Conservation (phyloP, 2,113 vertebrate genomes). For the Papio anubis region DNA sequence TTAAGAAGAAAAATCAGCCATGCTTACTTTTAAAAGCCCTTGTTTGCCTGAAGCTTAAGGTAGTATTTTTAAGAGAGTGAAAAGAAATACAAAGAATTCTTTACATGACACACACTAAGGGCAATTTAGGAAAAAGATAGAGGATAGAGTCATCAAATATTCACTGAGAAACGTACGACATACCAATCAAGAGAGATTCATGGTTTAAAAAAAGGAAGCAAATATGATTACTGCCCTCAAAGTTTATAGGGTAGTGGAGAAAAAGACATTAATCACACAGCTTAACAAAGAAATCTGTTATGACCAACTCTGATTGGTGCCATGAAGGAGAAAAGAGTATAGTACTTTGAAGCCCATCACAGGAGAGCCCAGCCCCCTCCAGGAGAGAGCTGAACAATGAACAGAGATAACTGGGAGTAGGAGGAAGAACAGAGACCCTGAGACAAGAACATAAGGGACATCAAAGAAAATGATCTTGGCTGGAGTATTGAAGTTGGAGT, state of each 20-base stretch:
- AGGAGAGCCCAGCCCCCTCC: neutral
- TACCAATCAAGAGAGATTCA: neutral
- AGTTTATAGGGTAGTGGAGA: neutral
- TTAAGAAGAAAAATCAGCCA: constrained; percentile 37
- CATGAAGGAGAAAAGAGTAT: neutral
- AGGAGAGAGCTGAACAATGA: neutral
- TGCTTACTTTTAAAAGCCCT: neutral
- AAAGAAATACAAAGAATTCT: constrained; percentile 36
- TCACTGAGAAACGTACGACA: neutral
- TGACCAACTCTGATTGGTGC: neutral
- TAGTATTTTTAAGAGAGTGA: constrained; percentile 11
- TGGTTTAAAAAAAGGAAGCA: constrained; percentile 18
- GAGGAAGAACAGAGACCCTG: neutral
- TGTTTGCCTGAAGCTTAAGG: neutral
- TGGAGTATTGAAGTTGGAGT: neutral
- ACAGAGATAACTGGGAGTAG: neutral
- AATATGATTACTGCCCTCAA: neutral
- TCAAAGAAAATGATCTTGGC: neutral
- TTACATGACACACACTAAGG: neutral
- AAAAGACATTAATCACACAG: neutral
- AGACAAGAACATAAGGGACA: neutral
- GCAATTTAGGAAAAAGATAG: neutral
- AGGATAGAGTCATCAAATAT: neutral
- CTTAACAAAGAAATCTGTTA: neutral
- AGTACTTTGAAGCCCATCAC: neutral